Evolutionary conservation across 1,140 invertebrate genomes (phyloP), one percentile per base, ranked within the genome.

Genomic region (Polypedilum vanderplanki): DNA sequence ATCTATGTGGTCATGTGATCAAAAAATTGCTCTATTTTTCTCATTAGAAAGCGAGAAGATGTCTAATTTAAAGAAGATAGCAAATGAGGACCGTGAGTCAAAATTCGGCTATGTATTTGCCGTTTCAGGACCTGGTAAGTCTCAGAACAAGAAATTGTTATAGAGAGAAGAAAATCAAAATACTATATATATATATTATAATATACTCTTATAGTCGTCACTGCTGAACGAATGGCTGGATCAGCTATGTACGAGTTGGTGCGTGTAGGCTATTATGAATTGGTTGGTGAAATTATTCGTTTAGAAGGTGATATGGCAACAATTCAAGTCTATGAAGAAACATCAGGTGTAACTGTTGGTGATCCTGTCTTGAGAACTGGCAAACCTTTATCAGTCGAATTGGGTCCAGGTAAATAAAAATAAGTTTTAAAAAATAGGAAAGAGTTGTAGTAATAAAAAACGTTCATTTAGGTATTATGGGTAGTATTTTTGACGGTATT

Each of bases 401-500:
- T 95, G 7, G 93, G 91, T 12, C 93, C 93, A 33, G 93, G 93
- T n/a, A n/a, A n/a, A n/a, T n/a, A n/a, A n/a, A n/a, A n/a, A n/a
- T n/a, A n/a, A n/a, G n/a, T n/a, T n/a, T n/a, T n/a, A n/a, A n/a
- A n/a, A n/a, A n/a, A n/a, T n/a, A n/a, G n/a, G n/a, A n/a, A n/a
- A n/a, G n/a, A n/a, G n/a, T 70, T 10, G 18, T 18, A 18, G n/a
- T 7, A 18, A 70, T 10, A 18, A 2, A 1, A 9, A 70, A 7
- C 20, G 20, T 20, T 70, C 12, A 57, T 70, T 20, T 2, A 70
- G 65, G 65, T 70, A 99, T 99, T 83, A 92, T 99, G 87, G 95
- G 95, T 76, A 97, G 94, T 82, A 99, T 99, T 85, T 99, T 99
- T 86, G 98, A 99, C 85, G 97, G 97, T 87, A 99, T 99, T 82